Evolutionary conservation across 2,113 vertebrate species (phyloP), one percentile per base, ranked within the genome.

Genomic region (Antechinus stuartii): DNA sequence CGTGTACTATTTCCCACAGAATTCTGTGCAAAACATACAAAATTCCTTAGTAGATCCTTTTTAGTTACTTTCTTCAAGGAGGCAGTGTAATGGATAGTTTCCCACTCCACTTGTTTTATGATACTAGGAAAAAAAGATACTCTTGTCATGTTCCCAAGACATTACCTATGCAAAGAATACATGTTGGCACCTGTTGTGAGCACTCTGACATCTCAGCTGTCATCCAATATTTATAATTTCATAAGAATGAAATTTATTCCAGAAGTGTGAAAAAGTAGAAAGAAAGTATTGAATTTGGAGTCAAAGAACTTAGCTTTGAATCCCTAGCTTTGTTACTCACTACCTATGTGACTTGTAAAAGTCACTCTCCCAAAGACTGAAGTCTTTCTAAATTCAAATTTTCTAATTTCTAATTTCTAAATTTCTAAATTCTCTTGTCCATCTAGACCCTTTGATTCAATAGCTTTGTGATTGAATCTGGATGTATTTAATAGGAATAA

Each of bases 21-120:
- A 95, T 99, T 99, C 57, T 97, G 98, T 94, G 99, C 99, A 93
- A 98, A 97, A 94, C 99, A 99, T 0, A 98, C 98, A 53, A 99
- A 99, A 0, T 93, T 98, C 94, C 97, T 97, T 84, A 26, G 97
- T 91, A 99, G 95, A 96, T 99, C 98, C 2, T 94, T 96, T 94
- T 93, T 92, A 0, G 98, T 99, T 95, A 99, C 98, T 96, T 98
- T 95, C n/a, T 97, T 89, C 92, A 99, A 98, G 49, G 90, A 93
- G 7, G 97, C 90, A 10, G 24, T 90, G 0, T 93, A 57, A 52
- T 94, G 95, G 35, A 99, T 91, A 19, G 50, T 84, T 19, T 89
- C 22, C 1, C 97, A 97, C 26, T 94, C 92, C 54, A 94, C 4
- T 27, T 23, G 57, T 3, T 91, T 23, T 4, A 94, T 35, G 61